Base-by-base conservation (phyloP, 2,888 invertebrate genomes). In the Nomada ruficornis region DNA sequence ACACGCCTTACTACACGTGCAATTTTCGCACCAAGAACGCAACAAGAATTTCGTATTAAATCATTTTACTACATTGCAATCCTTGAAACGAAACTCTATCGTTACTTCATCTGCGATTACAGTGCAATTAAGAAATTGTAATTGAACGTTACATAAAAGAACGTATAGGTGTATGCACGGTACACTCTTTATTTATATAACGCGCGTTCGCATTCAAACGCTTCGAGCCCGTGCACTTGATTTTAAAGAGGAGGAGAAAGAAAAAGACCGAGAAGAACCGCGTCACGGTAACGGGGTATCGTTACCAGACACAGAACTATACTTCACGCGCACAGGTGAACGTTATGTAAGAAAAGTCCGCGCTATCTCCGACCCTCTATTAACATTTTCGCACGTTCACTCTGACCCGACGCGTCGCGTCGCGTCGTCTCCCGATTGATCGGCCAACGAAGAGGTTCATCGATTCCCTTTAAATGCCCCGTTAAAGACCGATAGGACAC, bases 311-410 rank as follows among this genome's bases (percentile, higher is more conserved):
- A 59, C 52, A 52, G 52, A 59, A 60, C 44, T 60, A 65, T 60
- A 47, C 50, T 36, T 55, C 36, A 20, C 47, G 50, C 55, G 68
- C 36, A 26, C 36, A 70, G 55, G n/a, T 57, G 67, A 20, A 47
- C 26, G 64, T 81, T 81, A 80, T 50, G 47, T 80, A 80, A 81
- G 69, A 65, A 81, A 73, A 65, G 74, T 81, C 42, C 42, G 50
- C 36, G 59, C 65, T 62, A 62, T 79, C 72, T 80, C 63, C 20
- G 29, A 1, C 47, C 42, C n/a, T 13, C n/a, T 13, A 44, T 64
- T 59, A n/a, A 52, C 68, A 64, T 73, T 80, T 79, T 71, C 71
- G 44, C 68, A 72, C 68, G 44, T 77, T 65, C 59, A 60, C 29
- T 36, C 15, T 15, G n/a, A 5, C 10, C 20, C 20, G 59, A 64